Evolutionary conservation across 2,113 vertebrate genomes (phyloP).

Genomic region (Cyanoramphus novaezelandiae): DNA sequence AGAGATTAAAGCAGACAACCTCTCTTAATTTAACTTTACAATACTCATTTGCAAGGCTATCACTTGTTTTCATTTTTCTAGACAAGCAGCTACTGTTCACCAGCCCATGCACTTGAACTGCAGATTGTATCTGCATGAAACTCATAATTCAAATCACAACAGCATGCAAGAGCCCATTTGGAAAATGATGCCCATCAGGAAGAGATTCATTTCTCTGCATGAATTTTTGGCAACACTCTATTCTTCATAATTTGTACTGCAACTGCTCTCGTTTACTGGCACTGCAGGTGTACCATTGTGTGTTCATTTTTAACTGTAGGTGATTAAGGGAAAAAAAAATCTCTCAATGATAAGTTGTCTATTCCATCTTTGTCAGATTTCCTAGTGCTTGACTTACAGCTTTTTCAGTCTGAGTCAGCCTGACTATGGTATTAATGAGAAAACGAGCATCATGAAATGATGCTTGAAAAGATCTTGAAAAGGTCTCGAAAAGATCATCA

Average conservation of each 20-base stretch:
- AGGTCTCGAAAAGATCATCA: neutral
- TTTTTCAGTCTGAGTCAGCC: conserved; percentile 13
- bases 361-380: neutral
- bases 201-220: conserved; percentile 44
- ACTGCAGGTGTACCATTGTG: conserved; percentile 30
- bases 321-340: neutral
- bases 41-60: conserved; percentile 12
- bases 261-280: neutral
- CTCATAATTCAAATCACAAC: conserved; percentile 51
- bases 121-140: conserved; percentile 51
- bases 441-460: neutral
- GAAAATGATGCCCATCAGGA: conserved; percentile 55
- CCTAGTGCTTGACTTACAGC: conserved; percentile 11
- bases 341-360: neutral
- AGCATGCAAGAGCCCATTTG: conserved; percentile 46
- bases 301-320: conserved; percentile 29
- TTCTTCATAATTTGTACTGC: conserved; percentile 38
- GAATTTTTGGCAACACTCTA: conserved; percentile 40
- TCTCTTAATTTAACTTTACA: conserved; percentile 54
- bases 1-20: conserved; percentile 19
- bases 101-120: conserved; percentile 8
- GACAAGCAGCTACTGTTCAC: conserved; percentile 52
- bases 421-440: conserved; percentile 10
- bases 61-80: conserved; percentile 54
- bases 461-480: neutral